A percentile compares a stretch with the other conserved stretches of the same genome.
Conservation (phyloP, 2,888 invertebrate species). For the Drosophila diplacantha region DNA sequence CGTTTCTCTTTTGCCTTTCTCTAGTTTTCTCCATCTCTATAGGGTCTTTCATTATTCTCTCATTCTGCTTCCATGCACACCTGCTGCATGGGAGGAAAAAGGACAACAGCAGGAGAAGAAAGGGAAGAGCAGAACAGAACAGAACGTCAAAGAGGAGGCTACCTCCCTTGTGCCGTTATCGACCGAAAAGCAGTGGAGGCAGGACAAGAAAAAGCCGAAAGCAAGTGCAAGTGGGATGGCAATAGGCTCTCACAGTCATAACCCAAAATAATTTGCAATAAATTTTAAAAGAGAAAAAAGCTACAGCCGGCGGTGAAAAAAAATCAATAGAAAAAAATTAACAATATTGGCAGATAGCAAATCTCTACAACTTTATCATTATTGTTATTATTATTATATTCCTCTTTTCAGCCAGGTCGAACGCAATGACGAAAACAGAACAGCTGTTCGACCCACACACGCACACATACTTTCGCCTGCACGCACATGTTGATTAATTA, state of each 20-base stretch:
- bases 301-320: background rate
- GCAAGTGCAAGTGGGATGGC: conserved; percentile 44
- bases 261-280: conserved; percentile 34
- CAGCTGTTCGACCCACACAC: conserved; percentile 50
- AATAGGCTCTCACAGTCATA: conserved; percentile 19
- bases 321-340: background rate
- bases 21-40: conserved; percentile 1
- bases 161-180: conserved; percentile 38
- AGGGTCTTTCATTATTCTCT: background rate
- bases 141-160: conserved; percentile 4
- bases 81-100: conserved; percentile 30
- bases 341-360: background rate
- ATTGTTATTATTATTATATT: conserved; percentile 2
- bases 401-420: conserved; percentile 14
- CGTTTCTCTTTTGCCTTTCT: background rate
- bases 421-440: conserved; percentile 52
- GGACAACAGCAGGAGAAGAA: conserved; percentile 21
- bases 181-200: conserved; percentile 38
- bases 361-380: background rate
- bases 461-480: conserved; percentile 16
- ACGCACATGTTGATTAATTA: conserved; percentile 45
- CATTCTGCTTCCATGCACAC: conserved; percentile 14
- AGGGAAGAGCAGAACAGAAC: conserved; percentile 6
- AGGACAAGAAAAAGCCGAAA: conserved; percentile 31
- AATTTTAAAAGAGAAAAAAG: conserved; percentile 22